Conservation (phyloP, 2,113 vertebrate species). For the Podarcis muralis region DNA sequence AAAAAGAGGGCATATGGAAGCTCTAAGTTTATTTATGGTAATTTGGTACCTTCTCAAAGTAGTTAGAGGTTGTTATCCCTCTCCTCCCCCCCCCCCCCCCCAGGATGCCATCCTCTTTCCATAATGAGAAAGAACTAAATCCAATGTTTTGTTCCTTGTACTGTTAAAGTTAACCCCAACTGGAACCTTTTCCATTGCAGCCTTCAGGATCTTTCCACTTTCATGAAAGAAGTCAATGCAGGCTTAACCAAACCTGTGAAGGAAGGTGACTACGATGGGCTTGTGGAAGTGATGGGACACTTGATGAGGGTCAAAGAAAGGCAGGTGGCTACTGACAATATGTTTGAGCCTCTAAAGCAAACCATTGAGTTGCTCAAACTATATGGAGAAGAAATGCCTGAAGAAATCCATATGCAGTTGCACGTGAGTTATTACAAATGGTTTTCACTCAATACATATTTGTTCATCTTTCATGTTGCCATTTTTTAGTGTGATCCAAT, state of each 20-base stretch:
- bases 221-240: constrained; percentile 50
- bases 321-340: constrained; percentile 56
- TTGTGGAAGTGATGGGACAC: constrained; percentile 75
- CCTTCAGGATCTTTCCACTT: constrained; percentile 68
- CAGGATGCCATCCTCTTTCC: background rate
- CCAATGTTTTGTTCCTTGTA: background rate
- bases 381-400: constrained; percentile 74
- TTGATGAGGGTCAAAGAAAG: constrained; percentile 74
- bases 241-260: constrained; percentile 68
- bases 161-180: background rate
- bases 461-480: background rate
- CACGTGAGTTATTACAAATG: constrained; percentile 43
- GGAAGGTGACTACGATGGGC: constrained; percentile 72
- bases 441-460: background rate
- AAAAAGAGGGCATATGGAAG: no score
- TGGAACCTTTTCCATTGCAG: constrained; percentile 46
- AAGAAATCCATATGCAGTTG: constrained; percentile 71
- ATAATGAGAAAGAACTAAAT: background rate
- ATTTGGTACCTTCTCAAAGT: background rate
- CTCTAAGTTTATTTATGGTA: no score
- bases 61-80: background rate
- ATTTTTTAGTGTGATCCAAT: background rate
- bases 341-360: constrained; percentile 79
- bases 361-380: constrained; percentile 71
- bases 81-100: background rate